A percentile compares a stretch with the other conserved stretches of the same genome.
Evolutionary conservation across 2,113 vertebrate genomes (phyloP).

Genomic region (Bubo bubo): DNA sequence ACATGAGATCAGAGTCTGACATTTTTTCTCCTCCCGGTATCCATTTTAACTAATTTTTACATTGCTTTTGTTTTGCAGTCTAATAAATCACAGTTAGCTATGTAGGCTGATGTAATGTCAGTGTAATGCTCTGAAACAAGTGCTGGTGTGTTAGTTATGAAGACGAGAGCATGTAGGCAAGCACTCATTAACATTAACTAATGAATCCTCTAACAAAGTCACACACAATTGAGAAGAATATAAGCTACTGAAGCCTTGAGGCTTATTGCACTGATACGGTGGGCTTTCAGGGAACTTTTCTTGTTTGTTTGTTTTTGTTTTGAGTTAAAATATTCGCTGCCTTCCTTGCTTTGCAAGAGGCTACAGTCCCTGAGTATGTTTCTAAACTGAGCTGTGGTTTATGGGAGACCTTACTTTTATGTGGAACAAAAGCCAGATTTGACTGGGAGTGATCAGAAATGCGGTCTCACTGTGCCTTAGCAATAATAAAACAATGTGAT

Average conservation of each 20-base stretch:
- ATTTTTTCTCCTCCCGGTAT: background rate
- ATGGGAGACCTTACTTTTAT: background rate
- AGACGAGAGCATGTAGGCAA: background rate
- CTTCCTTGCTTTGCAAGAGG: background rate
- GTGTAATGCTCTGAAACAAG: slow-evolving; percentile 5
- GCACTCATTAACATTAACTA: slow-evolving; percentile 2
- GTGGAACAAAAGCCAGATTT: background rate
- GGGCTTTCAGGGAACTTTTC: background rate
- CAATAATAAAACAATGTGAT: background rate
- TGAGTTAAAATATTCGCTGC: background rate
- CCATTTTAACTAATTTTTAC: background rate
- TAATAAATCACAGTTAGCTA: background rate
- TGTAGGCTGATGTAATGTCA: background rate
- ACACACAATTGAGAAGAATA: background rate
- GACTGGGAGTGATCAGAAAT: background rate
- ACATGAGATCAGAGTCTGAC: background rate
- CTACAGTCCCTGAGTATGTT: background rate
- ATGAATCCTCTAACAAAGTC: background rate
- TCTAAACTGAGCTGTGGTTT: background rate
- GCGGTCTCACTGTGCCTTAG: background rate
- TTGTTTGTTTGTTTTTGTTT: background rate
- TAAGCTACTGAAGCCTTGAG: background rate
- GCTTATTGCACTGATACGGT: background rate
- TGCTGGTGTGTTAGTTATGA: background rate
- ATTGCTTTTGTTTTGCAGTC: background rate